A percentile compares a stretch with the other conserved stretches of the same genome.
These are phyloP conservation scores for Melopsittacus undulatus DNA, from an alignment of 2,797 vertebrate genomes.

Conservation along the genomic window DNA sequence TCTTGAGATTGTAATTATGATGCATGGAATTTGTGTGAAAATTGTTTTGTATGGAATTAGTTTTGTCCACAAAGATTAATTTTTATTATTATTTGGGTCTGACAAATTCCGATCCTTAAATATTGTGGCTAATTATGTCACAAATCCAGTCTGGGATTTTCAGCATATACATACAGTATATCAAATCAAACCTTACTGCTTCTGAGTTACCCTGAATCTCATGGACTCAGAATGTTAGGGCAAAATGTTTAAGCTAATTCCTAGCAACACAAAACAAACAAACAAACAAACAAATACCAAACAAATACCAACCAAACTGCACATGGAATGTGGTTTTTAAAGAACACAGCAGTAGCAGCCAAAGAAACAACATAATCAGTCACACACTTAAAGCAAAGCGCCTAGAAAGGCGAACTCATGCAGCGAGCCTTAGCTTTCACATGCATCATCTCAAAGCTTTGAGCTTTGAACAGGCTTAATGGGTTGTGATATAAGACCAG, in stretches of 20 bases:
- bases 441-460: not conserved
- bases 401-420: not conserved
- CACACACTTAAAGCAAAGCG: not conserved
- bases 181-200: not conserved
- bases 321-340: not conserved
- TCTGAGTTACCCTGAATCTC: not conserved
- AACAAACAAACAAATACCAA: not conserved
- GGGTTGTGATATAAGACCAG: not conserved
- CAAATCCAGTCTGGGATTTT: not conserved
- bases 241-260: not conserved
- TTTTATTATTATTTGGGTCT: not conserved
- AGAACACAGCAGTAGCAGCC: not conserved
- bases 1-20: not conserved
- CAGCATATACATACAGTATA: not conserved
- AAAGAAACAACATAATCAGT: not conserved
- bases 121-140: not conserved
- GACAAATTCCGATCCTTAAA: not conserved
- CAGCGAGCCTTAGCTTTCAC: not conserved
- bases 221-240: not conserved
- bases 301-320: not conserved
- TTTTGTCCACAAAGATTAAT: not conserved
- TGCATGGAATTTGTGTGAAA: not conserved
- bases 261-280: not conserved
- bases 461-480: not conserved
- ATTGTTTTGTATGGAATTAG: not conserved